phyloP scores from a whole-genome alignment of 2,113 vertebrate species.

The Psilopogon haemacephalus region DNA sequence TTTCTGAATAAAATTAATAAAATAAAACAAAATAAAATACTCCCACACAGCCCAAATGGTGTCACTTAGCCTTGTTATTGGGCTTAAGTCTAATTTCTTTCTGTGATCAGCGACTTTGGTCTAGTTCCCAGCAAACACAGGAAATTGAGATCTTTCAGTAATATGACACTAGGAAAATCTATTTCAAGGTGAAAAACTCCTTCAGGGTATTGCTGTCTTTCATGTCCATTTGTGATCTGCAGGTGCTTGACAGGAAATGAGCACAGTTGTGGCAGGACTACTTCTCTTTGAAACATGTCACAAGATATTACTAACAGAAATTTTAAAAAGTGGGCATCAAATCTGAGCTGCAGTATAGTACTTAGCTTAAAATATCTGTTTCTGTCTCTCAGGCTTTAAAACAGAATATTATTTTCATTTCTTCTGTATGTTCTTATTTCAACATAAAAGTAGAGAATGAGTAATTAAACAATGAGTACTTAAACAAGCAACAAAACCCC shows the following conservation, averaged over 20 bases:
- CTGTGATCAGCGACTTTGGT: background rate
- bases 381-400: background rate
- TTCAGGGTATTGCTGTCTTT: slow-evolving; percentile 29
- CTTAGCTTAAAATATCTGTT: background rate
- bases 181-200: slow-evolving; percentile 35
- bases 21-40: background rate
- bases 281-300: slow-evolving; percentile 40
- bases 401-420: background rate
- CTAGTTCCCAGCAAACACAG: background rate
- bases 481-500: too few species aligned
- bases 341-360: background rate
- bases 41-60: background rate
- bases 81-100: background rate
- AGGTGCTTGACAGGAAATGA: slow-evolving; percentile 51
- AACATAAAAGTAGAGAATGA: background rate
- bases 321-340: background rate
- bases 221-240: background rate
- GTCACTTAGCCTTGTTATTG: background rate
- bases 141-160: slow-evolving; percentile 19
- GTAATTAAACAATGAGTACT: too few species aligned
- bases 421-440: background rate
- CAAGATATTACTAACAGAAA: background rate
- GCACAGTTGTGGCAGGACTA: slow-evolving; percentile 3
- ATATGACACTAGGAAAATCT: background rate
- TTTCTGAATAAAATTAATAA: background rate